phyloP scores from a whole-genome alignment of 2,113 vertebrate genomes.

The Bubo scandiacus region DNA sequence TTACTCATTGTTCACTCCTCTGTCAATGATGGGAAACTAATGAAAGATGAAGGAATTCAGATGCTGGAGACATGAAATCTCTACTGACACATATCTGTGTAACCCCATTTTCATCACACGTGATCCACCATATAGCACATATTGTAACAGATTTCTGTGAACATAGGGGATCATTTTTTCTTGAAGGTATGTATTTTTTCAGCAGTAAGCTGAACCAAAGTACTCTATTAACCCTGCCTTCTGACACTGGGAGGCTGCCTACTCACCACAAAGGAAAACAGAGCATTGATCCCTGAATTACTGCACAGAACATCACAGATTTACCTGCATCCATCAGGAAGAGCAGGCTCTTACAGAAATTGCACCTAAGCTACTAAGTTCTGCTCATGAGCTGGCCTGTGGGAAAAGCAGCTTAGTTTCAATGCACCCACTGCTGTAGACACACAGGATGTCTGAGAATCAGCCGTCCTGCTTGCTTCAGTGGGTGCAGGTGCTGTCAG shows the following conservation, averaged over 20 bases:
- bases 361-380: not conserved
- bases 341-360: not conserved
- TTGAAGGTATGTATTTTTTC: not conserved
- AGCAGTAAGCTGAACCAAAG: not conserved
- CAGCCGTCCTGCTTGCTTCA: not conserved
- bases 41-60: not conserved
- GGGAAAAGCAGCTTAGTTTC: not conserved
- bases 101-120: not conserved
- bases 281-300: not conserved
- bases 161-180: not conserved
- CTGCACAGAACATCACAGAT: not conserved
- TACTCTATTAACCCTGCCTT: not conserved
- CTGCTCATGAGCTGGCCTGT: not conserved
- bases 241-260: not conserved
- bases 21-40: not conserved
- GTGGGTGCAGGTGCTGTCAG: not conserved
- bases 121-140: not conserved
- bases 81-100: not conserved
- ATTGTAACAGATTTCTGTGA: not conserved
- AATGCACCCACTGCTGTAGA: not conserved
- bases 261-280: not conserved
- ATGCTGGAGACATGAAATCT: not conserved
- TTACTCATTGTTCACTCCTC: not conserved
- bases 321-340: not conserved
- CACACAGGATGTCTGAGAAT: not conserved